phyloP scores from a whole-genome alignment of 2,113 vertebrate genomes.

The Noctilio leporinus region DNA sequence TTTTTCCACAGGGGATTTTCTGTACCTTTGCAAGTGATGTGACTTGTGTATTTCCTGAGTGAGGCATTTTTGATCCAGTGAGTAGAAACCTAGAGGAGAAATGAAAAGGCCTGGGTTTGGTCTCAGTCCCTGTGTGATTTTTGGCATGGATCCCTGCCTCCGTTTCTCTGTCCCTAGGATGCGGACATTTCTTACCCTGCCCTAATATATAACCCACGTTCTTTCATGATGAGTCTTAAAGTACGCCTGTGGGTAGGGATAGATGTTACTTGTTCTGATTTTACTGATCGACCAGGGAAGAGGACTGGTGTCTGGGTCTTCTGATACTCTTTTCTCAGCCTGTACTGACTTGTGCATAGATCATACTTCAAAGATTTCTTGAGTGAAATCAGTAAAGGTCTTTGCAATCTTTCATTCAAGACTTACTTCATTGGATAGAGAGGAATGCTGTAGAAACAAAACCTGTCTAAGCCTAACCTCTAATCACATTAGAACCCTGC shows the following conservation, averaged over 20 bases:
- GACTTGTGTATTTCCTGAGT: conserved; percentile 26
- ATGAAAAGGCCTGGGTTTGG: neutral
- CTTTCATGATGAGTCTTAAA: neutral
- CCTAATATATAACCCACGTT: neutral
- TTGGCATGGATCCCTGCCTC: neutral
- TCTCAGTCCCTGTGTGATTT: neutral
- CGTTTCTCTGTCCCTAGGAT: neutral
- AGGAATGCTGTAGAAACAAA: neutral
- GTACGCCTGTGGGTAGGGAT: neutral
- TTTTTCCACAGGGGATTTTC: conserved; percentile 26
- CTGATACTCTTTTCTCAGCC: neutral
- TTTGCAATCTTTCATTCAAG: neutral
- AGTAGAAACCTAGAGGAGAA: neutral
- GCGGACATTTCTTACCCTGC: neutral
- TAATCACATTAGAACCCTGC: neutral
- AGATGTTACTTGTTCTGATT: neutral
- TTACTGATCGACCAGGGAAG: neutral
- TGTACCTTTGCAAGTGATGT: neutral
- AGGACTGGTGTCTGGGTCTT: neutral
- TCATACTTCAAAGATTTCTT: neutral
- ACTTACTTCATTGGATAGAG: neutral
- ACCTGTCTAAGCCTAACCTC: neutral
- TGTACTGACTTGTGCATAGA: neutral
- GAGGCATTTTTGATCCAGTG: neutral
- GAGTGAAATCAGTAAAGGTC: neutral